Conservation (phyloP, 2,888 invertebrate genomes). For the Kryphioiulus occultus region DNA sequence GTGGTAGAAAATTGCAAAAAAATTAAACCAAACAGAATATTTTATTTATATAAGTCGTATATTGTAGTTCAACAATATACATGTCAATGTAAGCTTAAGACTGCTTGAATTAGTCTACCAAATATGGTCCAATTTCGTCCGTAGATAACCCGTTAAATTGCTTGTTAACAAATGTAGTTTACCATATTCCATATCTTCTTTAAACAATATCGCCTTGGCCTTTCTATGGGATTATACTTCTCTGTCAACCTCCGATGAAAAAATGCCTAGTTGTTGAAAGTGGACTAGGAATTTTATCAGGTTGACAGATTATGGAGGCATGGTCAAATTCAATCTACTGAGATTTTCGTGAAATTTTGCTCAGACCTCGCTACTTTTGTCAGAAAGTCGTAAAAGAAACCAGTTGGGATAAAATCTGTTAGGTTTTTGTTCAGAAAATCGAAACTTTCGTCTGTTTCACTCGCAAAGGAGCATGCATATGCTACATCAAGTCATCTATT, state of each 20-base stretch:
- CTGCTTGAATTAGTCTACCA: too few relatives aligned
- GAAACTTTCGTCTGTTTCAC: background rate
- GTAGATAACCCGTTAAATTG: too few relatives aligned
- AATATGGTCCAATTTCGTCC: too few relatives aligned
- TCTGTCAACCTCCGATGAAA: background rate
- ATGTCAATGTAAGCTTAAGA: too few relatives aligned
- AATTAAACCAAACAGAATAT: too few relatives aligned
- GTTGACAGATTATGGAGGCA: conserved; percentile 23
- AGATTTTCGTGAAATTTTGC: background rate
- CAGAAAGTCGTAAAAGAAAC: background rate
- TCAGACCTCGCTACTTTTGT: background rate
- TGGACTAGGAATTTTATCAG: conserved; percentile 4
- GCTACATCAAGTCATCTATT: background rate
- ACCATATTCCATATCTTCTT: too few relatives aligned
- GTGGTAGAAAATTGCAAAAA: too few relatives aligned
- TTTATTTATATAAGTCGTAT: too few relatives aligned
- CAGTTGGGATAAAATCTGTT: background rate
- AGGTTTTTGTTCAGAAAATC: background rate
- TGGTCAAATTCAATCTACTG: background rate
- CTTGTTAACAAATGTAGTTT: too few relatives aligned
- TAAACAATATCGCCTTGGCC: background rate
- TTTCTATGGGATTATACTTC: background rate
- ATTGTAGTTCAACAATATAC: too few relatives aligned
- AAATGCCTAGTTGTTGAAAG: background rate
- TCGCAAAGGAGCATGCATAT: background rate